Base-by-base conservation (phyloP, 2,113 vertebrate species). In the Charina bottae region DNA sequence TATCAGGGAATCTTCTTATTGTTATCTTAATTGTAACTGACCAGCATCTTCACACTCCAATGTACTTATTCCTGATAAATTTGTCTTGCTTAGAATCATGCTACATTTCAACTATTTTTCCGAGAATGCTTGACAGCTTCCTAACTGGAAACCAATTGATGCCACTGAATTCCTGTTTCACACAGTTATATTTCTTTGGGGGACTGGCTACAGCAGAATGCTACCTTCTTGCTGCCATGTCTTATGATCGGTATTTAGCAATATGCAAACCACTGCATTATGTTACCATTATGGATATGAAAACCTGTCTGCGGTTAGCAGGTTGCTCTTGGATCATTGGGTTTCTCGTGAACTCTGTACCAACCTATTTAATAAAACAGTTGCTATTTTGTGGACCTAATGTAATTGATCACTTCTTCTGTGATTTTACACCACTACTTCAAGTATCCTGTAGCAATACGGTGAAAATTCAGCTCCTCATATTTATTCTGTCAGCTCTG, bases 131-230 rank as follows among this genome's bases (percentile, higher is more conserved):
- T 2, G 33, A 55, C 49, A 87, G 84, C 42, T 92, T 93, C 26
- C 6, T 92, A 9, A 83, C 56, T 56, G 33, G 72, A 54, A 83
- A 88, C 3, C 60, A 89, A 13, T 23, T 56, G 8, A 93, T 94
- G 42, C 78, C 59, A 19, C 85, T 93, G 55, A 72, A 15, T 0
- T 88, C 88, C 0, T 95, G 93, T 59, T 49, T 93, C 12, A 23
- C 26, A 53, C 94, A 96, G 37, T 68, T 94, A 26, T 94, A 93
- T 94, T 91, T 93, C 64, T 96, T 94, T n/a, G 72, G 94, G 92
- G 93, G 89, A 13, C 92, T 93, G 60, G 94, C 93, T 2, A 92
- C 91, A 3, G 62, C 88, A 11, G 93, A 95, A 53, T 95, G 83
- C 28, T 89, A 95, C 6, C 88, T 96, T 3, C 23, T 93, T 56